These are phyloP conservation scores for Peromyscus polionotus DNA, from an alignment of 2,113 vertebrate genomes.

Conservation along the genomic window DNA sequence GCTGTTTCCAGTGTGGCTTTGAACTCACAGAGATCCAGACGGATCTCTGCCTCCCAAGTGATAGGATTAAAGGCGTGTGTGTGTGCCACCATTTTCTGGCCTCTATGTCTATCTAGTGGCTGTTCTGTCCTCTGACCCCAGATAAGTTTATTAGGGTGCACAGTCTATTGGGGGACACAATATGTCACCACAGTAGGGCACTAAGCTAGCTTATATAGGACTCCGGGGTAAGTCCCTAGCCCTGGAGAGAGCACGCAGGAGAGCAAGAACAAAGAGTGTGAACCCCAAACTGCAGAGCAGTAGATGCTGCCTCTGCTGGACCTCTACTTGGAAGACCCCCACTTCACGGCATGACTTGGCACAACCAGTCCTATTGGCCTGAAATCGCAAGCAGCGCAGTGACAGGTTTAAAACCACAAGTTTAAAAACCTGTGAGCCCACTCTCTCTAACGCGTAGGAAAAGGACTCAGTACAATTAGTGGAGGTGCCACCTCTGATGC, in stretches of 20 bases:
- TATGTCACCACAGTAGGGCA: too few relatives aligned
- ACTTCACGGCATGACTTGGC: background rate
- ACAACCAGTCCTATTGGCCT: conserved; percentile 26
- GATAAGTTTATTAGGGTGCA: too few relatives aligned
- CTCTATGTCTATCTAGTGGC: too few relatives aligned
- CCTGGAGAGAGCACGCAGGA: background rate
- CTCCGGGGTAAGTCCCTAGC: background rate
- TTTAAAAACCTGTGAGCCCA: background rate
- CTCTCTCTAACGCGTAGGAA: conserved; percentile 21
- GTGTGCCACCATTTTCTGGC: too few relatives aligned
- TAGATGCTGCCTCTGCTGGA: background rate
- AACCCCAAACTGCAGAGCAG: background rate
- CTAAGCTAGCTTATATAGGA: background rate
- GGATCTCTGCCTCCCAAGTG: too few relatives aligned
- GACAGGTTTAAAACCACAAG: conserved; percentile 54
- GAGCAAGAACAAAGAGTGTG: background rate
- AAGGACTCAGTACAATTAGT: conserved; percentile 46
- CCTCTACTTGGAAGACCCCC: background rate
- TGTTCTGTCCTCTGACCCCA: too few relatives aligned
- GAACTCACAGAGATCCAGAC: too few relatives aligned
- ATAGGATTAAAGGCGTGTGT: too few relatives aligned
- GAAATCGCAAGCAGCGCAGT: conserved; percentile 54
- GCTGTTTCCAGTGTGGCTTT: too few relatives aligned
- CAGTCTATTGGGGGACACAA: too few relatives aligned
- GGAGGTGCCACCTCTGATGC: conserved; percentile 1